Conservation (phyloP, 2,113 vertebrate species). For the Tursiops truncatus region DNA sequence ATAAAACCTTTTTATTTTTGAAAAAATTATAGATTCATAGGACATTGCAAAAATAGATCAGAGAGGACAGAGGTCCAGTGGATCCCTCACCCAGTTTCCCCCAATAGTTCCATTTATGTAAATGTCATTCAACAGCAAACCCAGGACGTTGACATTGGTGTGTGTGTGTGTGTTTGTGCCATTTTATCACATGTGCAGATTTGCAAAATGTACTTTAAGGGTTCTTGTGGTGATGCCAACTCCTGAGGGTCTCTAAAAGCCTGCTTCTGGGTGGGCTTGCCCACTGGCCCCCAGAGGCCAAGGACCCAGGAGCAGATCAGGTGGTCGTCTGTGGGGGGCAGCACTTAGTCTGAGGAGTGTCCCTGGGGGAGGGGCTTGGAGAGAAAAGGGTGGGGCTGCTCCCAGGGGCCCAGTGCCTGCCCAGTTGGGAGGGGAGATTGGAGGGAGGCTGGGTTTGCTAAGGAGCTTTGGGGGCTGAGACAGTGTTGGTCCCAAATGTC, state of each 20-base stretch:
- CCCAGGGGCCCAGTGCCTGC: accelerated
- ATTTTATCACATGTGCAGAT: background rate
- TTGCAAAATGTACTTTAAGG: background rate
- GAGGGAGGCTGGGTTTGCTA: background rate
- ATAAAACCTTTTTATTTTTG: background rate
- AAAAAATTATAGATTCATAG: background rate
- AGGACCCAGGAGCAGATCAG: background rate
- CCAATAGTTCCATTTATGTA: too few species aligned
- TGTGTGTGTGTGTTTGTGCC: background rate
- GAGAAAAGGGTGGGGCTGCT: background rate
- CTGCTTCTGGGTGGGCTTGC: background rate
- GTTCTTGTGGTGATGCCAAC: background rate
- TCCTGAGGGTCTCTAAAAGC: too few species aligned
- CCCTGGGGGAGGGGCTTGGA: background rate
- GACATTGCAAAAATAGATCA: background rate
- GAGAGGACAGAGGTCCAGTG: background rate
- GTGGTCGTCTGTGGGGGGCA: background rate
- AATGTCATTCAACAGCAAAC: background rate
- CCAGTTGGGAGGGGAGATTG: background rate
- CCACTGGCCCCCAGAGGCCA: background rate
- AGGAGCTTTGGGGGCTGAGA: background rate
- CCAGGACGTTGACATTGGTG: background rate
- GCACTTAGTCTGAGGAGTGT: too few species aligned
- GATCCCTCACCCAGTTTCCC: background rate
- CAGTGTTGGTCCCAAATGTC: accelerated